Evolutionary conservation across 2,888 invertebrate species (phyloP), one percentile per base, ranked within the genome.

Genomic region (Epinotia brunnichana): DNA sequence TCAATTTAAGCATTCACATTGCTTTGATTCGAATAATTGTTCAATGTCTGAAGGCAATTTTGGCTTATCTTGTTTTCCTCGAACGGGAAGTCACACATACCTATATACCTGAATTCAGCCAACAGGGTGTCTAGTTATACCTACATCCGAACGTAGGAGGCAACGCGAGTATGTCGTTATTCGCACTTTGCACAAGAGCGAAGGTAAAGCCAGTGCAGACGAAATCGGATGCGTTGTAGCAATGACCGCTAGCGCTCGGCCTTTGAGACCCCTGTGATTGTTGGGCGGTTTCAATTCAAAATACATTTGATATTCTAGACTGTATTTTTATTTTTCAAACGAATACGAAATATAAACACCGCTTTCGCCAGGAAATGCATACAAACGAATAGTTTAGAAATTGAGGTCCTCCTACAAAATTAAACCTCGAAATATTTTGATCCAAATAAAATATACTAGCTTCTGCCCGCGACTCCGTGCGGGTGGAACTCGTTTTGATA

Each of bases 221-320:
- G 51, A 68, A 72, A 73, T 68, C 72, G 61, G 72, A 68, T 68
- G 62, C 57, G 62, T 62, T 62, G 62, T 48, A 62, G 48, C 72
- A 48, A 68, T 72, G 67, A n/a, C 67, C 61, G 39, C 41, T 29
- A n/a, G 15, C 48, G n/a, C 48, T n/a, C 51, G 39, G 21, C 61
- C 67, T 56, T 72, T 61, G 67, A 67, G 19, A 68, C 54, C 39
- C 21, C 66, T 62, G 48, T 62, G 44, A 67, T 56, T 63, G 56
- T 53, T 51, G 70, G 57, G 35, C 53, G 21, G 19, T 48, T 53
- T 17, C 7, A 63, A 35, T n/a, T 13, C 54, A 54, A 54, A 64
- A 64, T 39, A 19, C 3, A 39, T 35, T 53, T 64, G 53, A 15
- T 13, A 21, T 41, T 35, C 9, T 10, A 24, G 21, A 48, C 2